phyloP scores from a whole-genome alignment of 2,888 invertebrate genomes.

The Blomia tropicalis region DNA sequence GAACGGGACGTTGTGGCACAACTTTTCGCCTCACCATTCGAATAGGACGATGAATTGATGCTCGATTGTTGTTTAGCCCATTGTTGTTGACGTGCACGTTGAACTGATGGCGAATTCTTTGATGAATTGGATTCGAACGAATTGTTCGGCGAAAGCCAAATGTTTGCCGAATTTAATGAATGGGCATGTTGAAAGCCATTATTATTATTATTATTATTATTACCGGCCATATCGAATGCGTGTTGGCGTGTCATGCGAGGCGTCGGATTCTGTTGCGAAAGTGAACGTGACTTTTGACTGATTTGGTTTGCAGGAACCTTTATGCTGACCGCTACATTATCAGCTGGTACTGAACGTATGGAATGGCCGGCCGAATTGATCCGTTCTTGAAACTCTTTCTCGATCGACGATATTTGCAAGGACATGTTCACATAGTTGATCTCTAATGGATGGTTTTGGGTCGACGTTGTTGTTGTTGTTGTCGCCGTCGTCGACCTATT shows the following conservation, averaged over 20 bases:
- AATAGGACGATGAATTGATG: slow-evolving; percentile 23
- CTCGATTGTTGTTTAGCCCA: slow-evolving; percentile 25
- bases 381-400: slow-evolving; percentile 12
- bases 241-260: slow-evolving; percentile 20
- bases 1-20: slow-evolving; percentile 17
- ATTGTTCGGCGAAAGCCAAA: slow-evolving; percentile 25
- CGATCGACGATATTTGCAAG: slow-evolving; percentile 12
- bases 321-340: not conserved
- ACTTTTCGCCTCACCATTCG: slow-evolving; percentile 23
- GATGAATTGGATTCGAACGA: slow-evolving; percentile 21
- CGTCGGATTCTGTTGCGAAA: slow-evolving; percentile 12
- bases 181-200: slow-evolving; percentile 1
- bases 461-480: no score
- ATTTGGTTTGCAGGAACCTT: slow-evolving; percentile 6
- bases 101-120: not conserved
- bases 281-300: not conserved
- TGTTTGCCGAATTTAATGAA: not conserved
- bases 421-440: slow-evolving; percentile 18
- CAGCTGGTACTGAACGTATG: not conserved
- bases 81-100: slow-evolving; percentile 23
- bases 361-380: not conserved
- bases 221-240: slow-evolving; percentile 19
- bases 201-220: no score
- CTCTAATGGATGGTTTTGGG: no score
- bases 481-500: no score